Evolutionary conservation across 2,797 vertebrate species (phyloP).

Genomic region (Salmo trutta): DNA sequence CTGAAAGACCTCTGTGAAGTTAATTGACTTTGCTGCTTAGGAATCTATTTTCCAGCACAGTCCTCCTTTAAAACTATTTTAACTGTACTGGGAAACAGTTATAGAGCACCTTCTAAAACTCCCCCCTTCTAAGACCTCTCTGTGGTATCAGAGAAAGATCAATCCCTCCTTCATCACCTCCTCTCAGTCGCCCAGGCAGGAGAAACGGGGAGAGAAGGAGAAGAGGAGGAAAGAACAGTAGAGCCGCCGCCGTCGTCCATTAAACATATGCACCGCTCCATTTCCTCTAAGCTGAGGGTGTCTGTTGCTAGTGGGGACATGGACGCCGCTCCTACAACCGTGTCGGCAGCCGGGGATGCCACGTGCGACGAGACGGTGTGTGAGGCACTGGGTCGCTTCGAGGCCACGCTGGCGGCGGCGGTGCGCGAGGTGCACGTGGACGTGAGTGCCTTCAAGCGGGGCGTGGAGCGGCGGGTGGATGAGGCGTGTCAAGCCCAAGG

Average conservation of each 20-base stretch:
- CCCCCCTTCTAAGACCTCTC: slow-evolving; percentile 1
- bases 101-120: not conserved
- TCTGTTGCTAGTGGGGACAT: slow-evolving; percentile 33
- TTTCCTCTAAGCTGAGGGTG: not conserved
- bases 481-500: slow-evolving; percentile 77
- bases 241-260: not conserved
- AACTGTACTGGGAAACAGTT: slow-evolving; percentile 5
- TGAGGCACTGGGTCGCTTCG: slow-evolving; percentile 77
- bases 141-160: not conserved
- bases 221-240: not conserved
- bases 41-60: not conserved
- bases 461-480: slow-evolving; percentile 82
- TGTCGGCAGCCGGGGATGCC: slow-evolving; percentile 19
- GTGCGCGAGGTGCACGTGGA: slow-evolving; percentile 85
- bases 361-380: slow-evolving; percentile 65
- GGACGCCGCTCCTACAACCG: slow-evolving; percentile 42
- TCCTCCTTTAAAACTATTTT: not conserved
- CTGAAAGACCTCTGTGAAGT: no score
- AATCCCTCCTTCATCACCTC: not conserved
- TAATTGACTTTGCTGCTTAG: slow-evolving; percentile 7
- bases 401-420: slow-evolving; percentile 79
- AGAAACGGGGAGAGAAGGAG: not conserved
- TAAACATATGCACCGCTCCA: not conserved
- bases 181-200: not conserved
- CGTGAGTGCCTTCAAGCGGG: slow-evolving; percentile 83